Conservation (phyloP, 2,888 invertebrate genomes). For the Blastobasis adustella region DNA sequence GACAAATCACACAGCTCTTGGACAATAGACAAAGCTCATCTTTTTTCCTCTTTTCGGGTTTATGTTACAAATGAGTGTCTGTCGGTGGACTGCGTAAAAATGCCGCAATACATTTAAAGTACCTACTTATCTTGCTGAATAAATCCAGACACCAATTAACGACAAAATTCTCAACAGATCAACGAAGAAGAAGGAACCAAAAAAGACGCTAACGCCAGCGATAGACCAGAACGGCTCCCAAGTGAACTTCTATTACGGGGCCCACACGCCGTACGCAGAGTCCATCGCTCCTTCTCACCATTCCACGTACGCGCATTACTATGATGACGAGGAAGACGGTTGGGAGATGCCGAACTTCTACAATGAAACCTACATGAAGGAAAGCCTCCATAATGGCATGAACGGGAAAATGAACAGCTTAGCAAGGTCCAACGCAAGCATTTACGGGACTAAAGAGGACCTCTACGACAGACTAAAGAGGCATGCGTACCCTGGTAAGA, state of each 20-base stretch:
- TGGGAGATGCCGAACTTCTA: conserved; percentile 99
- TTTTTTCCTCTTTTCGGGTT: too few species aligned
- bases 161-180: conserved; percentile 66
- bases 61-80: too few species aligned
- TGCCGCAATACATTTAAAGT: too few species aligned
- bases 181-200: conserved; percentile 91
- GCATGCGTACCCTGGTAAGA: conserved; percentile 94
- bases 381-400: conserved; percentile 89
- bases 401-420: conserved; percentile 93
- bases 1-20: too few species aligned
- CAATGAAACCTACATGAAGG: conserved; percentile 97
- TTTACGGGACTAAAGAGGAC: conserved; percentile 96
- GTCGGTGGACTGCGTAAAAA: too few species aligned
- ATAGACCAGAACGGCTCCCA: conserved; percentile 94
- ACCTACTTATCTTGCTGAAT: too few species aligned
- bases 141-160: too few species aligned
- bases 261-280: conserved; percentile 95
- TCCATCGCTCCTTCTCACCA: conserved; percentile 96
- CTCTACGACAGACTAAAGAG: conserved; percentile 95
- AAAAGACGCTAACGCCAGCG: conserved; percentile 91
- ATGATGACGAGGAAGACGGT: conserved; percentile 96
- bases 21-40: too few species aligned
- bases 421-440: conserved; percentile 93
- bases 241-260: conserved; percentile 97
- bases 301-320: conserved; percentile 96